Evolutionary conservation across 2,113 vertebrate genomes (phyloP).

Genomic region (Ardeotis arabs): DNA sequence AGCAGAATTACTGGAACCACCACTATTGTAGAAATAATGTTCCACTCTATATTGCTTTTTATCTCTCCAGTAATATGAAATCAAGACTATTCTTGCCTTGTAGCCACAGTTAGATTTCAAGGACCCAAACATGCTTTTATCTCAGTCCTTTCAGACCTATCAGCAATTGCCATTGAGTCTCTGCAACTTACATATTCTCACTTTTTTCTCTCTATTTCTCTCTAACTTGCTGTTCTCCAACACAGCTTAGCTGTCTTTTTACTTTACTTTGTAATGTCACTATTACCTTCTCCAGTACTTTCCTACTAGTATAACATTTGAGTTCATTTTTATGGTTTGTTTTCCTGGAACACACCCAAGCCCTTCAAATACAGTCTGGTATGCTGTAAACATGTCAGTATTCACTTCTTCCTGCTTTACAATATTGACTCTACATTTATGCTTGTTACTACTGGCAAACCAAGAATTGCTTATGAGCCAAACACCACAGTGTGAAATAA

Average conservation of each 20-base stretch:
- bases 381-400: slow-evolving; percentile 61
- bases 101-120: neutral
- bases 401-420: slow-evolving; percentile 55
- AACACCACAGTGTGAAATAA: slow-evolving; percentile 5
- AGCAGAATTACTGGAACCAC: neutral
- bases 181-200: neutral
- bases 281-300: slow-evolving; percentile 6
- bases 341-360: slow-evolving; percentile 58
- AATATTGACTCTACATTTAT: slow-evolving; percentile 62
- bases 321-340: slow-evolving; percentile 56
- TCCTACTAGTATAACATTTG: neutral
- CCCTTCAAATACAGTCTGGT: slow-evolving; percentile 56
- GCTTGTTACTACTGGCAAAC: slow-evolving; percentile 56
- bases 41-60: neutral
- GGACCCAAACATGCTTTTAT: neutral
- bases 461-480: slow-evolving; percentile 20
- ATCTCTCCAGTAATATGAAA: neutral
- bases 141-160: neutral
- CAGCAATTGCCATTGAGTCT: neutral
- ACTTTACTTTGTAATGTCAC: neutral
- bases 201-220: neutral
- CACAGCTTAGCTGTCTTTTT: neutral
- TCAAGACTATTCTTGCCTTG: neutral
- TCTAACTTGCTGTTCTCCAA: neutral
- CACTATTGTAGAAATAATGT: neutral